Evolutionary conservation across 1,140 invertebrate genomes (phyloP), one percentile per base, ranked within the genome.

Genomic region (Nymphalis io): DNA sequence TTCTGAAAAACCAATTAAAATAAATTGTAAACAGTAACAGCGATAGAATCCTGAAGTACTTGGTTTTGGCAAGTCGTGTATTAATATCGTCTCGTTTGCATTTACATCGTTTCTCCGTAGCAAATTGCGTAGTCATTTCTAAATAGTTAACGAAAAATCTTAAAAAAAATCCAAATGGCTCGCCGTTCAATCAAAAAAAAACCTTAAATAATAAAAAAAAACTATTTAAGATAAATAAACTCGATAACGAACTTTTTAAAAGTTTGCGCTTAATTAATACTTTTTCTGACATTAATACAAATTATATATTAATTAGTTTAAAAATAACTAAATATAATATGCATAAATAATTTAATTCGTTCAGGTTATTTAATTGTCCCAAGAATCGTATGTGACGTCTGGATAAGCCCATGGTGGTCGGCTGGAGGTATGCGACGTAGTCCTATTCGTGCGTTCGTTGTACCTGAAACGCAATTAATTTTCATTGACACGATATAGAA

Each of bases 391-490:
- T 11, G 77, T 68, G 11, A 76, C 74, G 21, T 89, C 87, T 0
- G 87, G 85, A 48, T 87, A 83, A 12, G 86, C 87, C 89, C 89
- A 91, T 3, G 86, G 87, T 1, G 87, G 86, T 42, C 88, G 88
- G 75, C 80, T 80, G 0, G 84, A 80, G 0, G 87, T 75, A 59
- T 88, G 83, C 0, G 83, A 81, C 0, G 83, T 77, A 0, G 85
- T 84, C n/a, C 74, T 83, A 66, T 89, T 83, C 0, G 86, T 89
- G 13, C 73, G 73, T 1, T 78, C 70, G 51, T 91, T 78, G 64
- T 83, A 91, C 10, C 89, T 91, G 76, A 27, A 88, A 82, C 42
- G 55, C 44, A 20, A 18, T 33, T 33, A 8, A 4, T 8, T 33
- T 33, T 33, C 27, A 4, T 5, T 33, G 27, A 8, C 0, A 8